Conservation (phyloP, 2,797 vertebrate species). For the Lateolabrax maculatus region DNA sequence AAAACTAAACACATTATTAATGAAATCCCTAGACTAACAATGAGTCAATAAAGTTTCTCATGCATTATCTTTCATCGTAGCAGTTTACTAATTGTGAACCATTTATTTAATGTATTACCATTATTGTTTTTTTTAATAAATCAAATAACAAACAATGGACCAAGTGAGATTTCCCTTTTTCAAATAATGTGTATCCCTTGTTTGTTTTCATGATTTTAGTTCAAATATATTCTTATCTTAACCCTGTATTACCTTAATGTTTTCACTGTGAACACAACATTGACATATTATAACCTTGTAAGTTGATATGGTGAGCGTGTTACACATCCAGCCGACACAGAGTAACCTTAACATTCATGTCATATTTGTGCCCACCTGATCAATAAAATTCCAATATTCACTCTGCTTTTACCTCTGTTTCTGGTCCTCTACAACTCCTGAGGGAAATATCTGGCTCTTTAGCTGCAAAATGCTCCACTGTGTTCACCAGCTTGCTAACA, state of each 20-base stretch:
- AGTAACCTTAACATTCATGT: not conserved
- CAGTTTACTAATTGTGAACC: constrained; percentile 1
- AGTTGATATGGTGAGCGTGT: not conserved
- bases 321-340: not conserved
- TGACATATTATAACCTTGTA: not conserved
- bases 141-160: constrained; percentile 22
- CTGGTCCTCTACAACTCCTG: not conserved
- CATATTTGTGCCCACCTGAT: not conserved
- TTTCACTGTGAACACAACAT: not conserved
- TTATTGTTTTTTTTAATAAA: not conserved
- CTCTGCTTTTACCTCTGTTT: not conserved
- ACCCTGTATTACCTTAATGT: not conserved
- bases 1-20: constrained; percentile 5
- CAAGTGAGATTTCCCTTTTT: not conserved
- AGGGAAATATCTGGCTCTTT: not conserved
- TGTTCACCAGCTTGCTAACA: not conserved
- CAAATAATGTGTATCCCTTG: not conserved
- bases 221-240: not conserved
- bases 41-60: not conserved
- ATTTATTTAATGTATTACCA: constrained; percentile 6
- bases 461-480: not conserved
- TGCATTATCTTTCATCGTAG: not conserved
- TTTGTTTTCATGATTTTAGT: not conserved
- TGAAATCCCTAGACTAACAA: not conserved
- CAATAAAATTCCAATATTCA: not conserved